Base-by-base conservation (phyloP, 2,888 invertebrate species). In the Yponomeuta plumbellus region DNA sequence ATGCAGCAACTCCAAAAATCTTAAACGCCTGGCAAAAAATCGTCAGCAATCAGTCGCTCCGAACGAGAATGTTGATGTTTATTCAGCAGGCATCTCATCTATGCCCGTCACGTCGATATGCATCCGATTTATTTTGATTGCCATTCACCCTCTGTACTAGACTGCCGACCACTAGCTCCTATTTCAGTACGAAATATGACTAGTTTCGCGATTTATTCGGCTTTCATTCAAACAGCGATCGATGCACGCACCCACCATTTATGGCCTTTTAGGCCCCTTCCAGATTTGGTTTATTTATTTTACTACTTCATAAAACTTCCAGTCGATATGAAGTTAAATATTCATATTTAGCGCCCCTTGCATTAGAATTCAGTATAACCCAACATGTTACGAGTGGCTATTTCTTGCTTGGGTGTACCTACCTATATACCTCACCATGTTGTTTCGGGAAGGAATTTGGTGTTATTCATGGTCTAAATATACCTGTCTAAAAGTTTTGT, bases 51-150 rank as follows among this genome's bases (percentile, higher is more conserved):
- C 66, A 66, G 66, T 66, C 44, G 20, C 21, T 23, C n/a, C 59
- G 65, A 21, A 21, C 63, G 44, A 61, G 23, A 66, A 61, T 61
- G 58, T 66, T 52, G 66, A 66, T 66, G 61, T 66, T 66, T 61
- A 66, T 66, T 66, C 66, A 66, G 61, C 26, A 66, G 66, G 66
- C 66, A 52, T 13, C 52, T 23, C 26, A 17, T 39, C 22, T 13
- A 66, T 59, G 39, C 58, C 20, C 58, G 40, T 65, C 65, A 65
- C 65, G 65, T 65, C 57, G n/a, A 66, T 59, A 66, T 66, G 65
- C 59, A 66, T 59, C 59, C 59, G 65, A 58, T 66, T 61, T 66
- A 66, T 61, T 66, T 66, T 66, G 44, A 61, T 61, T 61, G 63
- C 39, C 26, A 26, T 61, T 59, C 59, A 59, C 59, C 17, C 21